These are phyloP conservation scores for Kuschelorhynchus macadamiae DNA, from an alignment of 2,888 invertebrate species.

Conservation along the genomic window DNA sequence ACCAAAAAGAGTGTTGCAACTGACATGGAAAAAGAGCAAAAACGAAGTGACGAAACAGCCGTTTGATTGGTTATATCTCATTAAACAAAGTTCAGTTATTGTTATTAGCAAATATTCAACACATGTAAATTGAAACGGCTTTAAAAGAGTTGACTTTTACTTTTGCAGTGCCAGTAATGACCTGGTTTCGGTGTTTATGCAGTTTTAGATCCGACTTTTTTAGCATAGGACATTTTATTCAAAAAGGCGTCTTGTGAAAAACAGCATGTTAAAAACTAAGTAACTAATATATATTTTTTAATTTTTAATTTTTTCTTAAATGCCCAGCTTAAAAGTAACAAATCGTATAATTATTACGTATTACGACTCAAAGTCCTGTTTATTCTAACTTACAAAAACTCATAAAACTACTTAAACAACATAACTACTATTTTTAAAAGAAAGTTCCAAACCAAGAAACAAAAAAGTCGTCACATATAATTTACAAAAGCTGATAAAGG, in stretches of 20 bases:
- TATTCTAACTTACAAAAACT: no score
- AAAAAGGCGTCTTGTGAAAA: neutral
- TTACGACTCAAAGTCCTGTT: no score
- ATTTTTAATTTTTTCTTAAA: no score
- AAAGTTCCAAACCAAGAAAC: no score
- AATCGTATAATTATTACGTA: no score
- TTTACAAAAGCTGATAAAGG: no score
- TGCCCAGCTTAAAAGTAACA: no score
- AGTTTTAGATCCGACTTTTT: no score
- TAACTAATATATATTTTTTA: neutral
- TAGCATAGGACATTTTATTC: no score
- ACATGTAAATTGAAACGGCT: slow-evolving; percentile 44
- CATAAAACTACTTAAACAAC: no score
- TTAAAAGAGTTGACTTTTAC: slow-evolving; percentile 48
- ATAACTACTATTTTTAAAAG: no score
- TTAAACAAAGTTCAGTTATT: slow-evolving; percentile 48
- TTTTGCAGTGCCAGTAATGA: slow-evolving; percentile 39
- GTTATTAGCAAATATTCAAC: slow-evolving; percentile 50
- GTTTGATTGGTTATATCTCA: slow-evolving; percentile 39
- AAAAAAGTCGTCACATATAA: no score
- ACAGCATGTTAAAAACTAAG: neutral
- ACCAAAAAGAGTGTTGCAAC: slow-evolving; percentile 31
- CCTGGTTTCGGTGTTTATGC: slow-evolving; percentile 3
- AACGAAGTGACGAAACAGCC: slow-evolving; percentile 27
- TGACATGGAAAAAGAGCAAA: neutral